Percentiles rank a stretch among this genome's conserved stretches.
Evolutionary conservation across 2,113 vertebrate species (phyloP).

Genomic region (Australoheros scitulus): DNA sequence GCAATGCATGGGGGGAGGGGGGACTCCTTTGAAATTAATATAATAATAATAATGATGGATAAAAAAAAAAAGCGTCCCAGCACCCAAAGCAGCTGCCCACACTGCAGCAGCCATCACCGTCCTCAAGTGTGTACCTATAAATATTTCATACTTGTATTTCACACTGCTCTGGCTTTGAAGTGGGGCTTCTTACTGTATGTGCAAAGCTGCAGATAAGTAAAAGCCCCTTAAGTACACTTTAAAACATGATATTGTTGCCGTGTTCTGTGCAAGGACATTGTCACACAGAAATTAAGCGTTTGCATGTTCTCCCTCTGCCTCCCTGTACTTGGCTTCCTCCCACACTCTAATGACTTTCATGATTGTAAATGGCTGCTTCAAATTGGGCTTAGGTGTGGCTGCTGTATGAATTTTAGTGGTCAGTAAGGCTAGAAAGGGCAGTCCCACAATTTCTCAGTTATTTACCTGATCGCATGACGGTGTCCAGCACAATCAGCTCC

Average conservation of each 20-base stretch:
- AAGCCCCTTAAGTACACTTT: background rate
- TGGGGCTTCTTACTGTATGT: background rate
- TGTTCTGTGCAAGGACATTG: background rate
- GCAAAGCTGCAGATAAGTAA: background rate
- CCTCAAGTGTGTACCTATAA: conserved; percentile 45
- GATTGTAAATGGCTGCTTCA: background rate
- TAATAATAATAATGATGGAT: conserved; percentile 16
- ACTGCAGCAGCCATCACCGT: conserved; percentile 22
- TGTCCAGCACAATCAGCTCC: conserved; percentile 12
- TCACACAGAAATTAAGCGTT: background rate
- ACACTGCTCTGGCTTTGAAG: conserved; percentile 45
- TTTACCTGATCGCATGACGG: background rate
- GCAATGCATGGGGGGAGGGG: background rate
- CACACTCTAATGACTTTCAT: background rate
- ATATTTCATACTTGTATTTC: conserved; percentile 63
- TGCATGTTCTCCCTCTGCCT: background rate
- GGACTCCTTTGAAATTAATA: conserved; percentile 48
- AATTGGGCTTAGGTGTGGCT: background rate
- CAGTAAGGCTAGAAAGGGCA: background rate
- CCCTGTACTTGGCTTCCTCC: no score
- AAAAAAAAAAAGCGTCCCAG: conserved; percentile 15
- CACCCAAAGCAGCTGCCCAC: conserved; percentile 34
- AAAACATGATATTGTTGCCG: background rate
- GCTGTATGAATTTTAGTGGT: background rate
- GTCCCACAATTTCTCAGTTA: background rate